A percentile compares a stretch with the other conserved stretches of the same genome.
These are phyloP conservation scores for Amphiduros pacificus DNA, from an alignment of 2,888 invertebrate species.

Conservation along the genomic window DNA sequence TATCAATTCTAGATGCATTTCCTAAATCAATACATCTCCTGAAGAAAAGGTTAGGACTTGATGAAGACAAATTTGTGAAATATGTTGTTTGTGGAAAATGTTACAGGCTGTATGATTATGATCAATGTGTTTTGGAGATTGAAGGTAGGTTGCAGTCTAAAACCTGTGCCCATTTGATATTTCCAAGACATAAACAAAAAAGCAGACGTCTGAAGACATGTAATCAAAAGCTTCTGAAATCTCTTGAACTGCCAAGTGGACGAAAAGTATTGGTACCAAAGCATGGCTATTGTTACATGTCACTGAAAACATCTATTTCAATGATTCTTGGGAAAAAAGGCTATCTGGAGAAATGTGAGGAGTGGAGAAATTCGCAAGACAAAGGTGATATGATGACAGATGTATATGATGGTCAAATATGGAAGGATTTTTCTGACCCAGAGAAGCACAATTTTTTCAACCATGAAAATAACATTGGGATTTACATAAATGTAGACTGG, in stretches of 20 bases:
- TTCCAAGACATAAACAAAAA: neutral
- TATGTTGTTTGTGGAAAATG: neutral
- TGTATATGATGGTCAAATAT: neutral
- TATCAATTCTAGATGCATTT: too few relatives aligned
- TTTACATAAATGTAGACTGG: slow-evolving; percentile 1
- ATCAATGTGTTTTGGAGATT: neutral
- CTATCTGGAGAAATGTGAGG: neutral
- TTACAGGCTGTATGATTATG: neutral
- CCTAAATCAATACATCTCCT: too few relatives aligned
- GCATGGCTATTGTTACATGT: neutral
- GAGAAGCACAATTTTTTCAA: neutral
- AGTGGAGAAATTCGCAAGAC: neutral
- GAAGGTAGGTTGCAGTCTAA: neutral
- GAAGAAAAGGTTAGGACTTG: too few relatives aligned
- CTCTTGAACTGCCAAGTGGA: too few relatives aligned
- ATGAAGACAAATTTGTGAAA: neutral
- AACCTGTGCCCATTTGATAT: neutral
- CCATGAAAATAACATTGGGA: neutral
- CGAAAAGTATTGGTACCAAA: too few relatives aligned
- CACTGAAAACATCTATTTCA: neutral
- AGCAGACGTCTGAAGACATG: too few relatives aligned
- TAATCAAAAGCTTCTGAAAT: too few relatives aligned
- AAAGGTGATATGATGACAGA: neutral
- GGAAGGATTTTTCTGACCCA: neutral
- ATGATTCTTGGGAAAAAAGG: neutral